A percentile compares a stretch with the other conserved stretches of the same genome.
These are phyloP conservation scores for Acanthopagrus latus DNA, from an alignment of 2,797 vertebrate species.

Conservation along the genomic window DNA sequence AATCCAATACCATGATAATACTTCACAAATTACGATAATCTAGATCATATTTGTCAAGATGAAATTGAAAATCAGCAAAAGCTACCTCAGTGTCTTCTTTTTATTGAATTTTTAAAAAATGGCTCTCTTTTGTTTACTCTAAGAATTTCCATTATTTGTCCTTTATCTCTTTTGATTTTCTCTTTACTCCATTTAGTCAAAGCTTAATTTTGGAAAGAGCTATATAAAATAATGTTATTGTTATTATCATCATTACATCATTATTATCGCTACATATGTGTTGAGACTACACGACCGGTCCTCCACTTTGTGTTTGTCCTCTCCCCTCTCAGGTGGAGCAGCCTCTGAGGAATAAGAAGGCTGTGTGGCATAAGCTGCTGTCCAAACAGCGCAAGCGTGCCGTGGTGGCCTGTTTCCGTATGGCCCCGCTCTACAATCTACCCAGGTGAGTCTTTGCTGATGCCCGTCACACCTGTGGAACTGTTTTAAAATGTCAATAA, in stretches of 20 bases:
- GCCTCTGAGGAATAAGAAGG: conserved; percentile 96
- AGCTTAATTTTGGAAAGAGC: too few species aligned
- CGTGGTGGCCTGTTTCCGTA: conserved; percentile 98
- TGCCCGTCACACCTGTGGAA: background rate
- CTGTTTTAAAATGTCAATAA: conserved; percentile 44
- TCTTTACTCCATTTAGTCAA: too few species aligned
- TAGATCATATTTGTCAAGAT: too few species aligned
- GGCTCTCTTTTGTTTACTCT: too few species aligned
- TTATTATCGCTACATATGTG: background rate
- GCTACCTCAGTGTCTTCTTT: too few species aligned
- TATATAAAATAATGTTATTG: too few species aligned
- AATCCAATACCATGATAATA: too few species aligned
- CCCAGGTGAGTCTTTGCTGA: conserved; percentile 87
- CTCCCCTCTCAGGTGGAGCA: conserved; percentile 90
- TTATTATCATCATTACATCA: too few species aligned
- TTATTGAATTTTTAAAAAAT: too few species aligned
- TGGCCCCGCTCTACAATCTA: conserved; percentile 98
- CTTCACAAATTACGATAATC: too few species aligned
- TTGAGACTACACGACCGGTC: background rate
- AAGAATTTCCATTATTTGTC: too few species aligned
- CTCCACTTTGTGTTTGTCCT: fast-evolving
- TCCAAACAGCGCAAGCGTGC: conserved; percentile 98
- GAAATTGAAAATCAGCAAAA: background rate
- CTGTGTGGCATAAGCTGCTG: conserved; percentile 93
- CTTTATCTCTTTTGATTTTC: too few species aligned